Evolutionary conservation across 2,888 invertebrate species (phyloP), one percentile per base, ranked within the genome.

Genomic region (Tanytarsus gracilentus): DNA sequence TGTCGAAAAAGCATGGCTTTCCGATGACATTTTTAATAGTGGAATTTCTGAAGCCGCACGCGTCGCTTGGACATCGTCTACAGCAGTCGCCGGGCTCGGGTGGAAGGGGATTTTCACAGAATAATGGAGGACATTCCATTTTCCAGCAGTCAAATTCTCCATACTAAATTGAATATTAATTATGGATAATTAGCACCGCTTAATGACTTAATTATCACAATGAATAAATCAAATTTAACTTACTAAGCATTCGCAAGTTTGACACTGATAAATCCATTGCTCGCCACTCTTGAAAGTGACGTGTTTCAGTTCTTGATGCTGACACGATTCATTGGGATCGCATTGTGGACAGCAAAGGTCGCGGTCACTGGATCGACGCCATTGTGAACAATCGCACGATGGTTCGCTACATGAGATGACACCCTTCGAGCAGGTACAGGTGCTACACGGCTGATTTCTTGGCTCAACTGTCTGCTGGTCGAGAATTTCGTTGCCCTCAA

Each of bases 91-190:
- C 84, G 9, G 79, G 78, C 63, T 77, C 76, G 56, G 65, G 60
- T 65, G 80, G 78, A 40, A 83, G 75, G 3, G 83, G 81, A 66
- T 81, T 79, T 62, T 77, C 75, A 70, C 86, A 86, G 59, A 78
- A 75, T 60, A 83, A 73, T 52, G 81, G 81, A 67, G 88, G 89
- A 73, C 92, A 92, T 71, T 86, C 85, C 72, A 89, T 79, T 69
- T 86, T 85, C 88, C 88, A 90, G 72, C 92, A 92, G 78, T 91
- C 91, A 66, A 88, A 83, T 76, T 91, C 88, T 55, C 91, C 91
- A 68, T 86, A 79, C 84, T 87, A 73, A 61, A 75, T 30, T 27
- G 21, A 39, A 61, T 4, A 33, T 11, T 3, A 33, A 51, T 61
- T 48, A 55, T 30, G 6, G 26, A 40, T 18, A 23, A 18, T 30